A percentile compares a stretch with the other conserved stretches of the same genome.
These are phyloP conservation scores for Mayetiola destructor DNA, from an alignment of 2,888 invertebrate species.

Conservation along the genomic window DNA sequence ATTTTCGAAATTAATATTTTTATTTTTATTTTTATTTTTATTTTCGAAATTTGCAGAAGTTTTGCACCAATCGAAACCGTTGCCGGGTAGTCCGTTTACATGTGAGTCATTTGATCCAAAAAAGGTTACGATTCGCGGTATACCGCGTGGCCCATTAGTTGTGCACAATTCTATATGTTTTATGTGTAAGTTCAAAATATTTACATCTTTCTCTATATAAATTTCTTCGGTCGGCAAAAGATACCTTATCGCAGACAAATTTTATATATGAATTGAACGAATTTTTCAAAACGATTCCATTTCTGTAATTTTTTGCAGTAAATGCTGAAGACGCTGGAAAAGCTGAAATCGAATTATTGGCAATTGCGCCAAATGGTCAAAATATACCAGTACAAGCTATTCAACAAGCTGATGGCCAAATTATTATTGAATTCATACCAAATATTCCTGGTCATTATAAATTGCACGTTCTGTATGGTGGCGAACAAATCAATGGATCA, in stretches of 20 bases:
- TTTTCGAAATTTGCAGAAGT: conserved; percentile 53
- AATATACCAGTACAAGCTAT: conserved; percentile 65
- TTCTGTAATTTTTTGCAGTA: conserved; percentile 38
- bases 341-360: conserved; percentile 74
- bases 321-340: conserved; percentile 68
- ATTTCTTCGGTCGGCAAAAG: too few relatives aligned
- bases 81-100: conserved; percentile 84
- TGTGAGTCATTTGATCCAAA: conserved; percentile 85
- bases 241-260: too few relatives aligned
- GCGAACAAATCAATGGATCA: conserved; percentile 41
- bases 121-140: conserved; percentile 61
- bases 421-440: conserved; percentile 72
- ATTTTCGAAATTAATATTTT: neutral
- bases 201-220: neutral
- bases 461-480: conserved; percentile 54
- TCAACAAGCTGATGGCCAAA: conserved; percentile 50
- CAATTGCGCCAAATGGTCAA: conserved; percentile 74
- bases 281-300: neutral
- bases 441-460: conserved; percentile 57
- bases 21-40: conserved; percentile 11
- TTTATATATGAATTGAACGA: neutral
- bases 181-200: conserved; percentile 45
- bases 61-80: conserved; percentile 73
- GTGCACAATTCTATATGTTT: conserved; percentile 72
- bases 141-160: conserved; percentile 59